Conservation (phyloP, 2,113 vertebrate species). For the Pygoscelis antarcticus region DNA sequence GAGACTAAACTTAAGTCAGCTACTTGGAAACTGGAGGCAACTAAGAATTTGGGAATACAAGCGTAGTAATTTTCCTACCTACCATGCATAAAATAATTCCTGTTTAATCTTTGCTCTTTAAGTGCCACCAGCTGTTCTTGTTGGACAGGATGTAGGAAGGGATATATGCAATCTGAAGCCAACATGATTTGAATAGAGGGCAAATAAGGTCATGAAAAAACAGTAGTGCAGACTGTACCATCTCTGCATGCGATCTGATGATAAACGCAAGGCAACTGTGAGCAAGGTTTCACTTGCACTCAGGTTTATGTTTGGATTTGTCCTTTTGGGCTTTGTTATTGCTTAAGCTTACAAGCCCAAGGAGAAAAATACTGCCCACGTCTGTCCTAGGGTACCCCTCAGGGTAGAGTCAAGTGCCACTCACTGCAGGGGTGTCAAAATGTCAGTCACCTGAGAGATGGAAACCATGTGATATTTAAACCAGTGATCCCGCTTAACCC, state of each 20-base stretch:
- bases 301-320: neutral
- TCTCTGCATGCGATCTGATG: neutral
- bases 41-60: neutral
- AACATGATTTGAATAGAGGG: neutral
- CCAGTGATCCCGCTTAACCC: neutral
- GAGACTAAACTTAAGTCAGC: neutral
- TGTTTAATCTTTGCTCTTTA: neutral
- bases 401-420: neutral
- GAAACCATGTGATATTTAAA: neutral
- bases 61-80: neutral
- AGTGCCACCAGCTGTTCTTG: neutral
- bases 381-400: neutral
- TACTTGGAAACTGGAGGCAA: neutral
- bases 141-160: neutral
- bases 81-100: neutral
- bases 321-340: neutral
- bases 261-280: fast-evolving
- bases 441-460: neutral
- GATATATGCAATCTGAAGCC: neutral
- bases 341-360: neutral
- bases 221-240: neutral
- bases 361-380: neutral
- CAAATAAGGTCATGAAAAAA: neutral
- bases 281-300: neutral
- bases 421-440: neutral